Evolutionary conservation across 2,113 vertebrate genomes (phyloP).

Genomic region (Dromiciops gliroides): DNA sequence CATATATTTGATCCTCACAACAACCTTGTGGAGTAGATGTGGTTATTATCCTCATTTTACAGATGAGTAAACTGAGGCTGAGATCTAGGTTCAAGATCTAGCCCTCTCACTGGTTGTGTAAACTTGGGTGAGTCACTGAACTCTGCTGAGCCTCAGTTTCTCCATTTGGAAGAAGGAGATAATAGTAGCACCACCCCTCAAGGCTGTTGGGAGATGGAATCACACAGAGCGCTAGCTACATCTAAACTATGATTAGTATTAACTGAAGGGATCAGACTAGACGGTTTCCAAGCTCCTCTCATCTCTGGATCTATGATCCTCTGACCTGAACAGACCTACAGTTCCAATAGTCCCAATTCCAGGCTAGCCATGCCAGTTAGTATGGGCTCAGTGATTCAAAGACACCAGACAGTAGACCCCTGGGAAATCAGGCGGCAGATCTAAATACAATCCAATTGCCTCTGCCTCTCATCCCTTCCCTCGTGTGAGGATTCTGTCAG

Average conservation of each 20-base stretch:
- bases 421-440: background rate
- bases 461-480: background rate
- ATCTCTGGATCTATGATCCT: background rate
- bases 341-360: background rate
- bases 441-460: background rate
- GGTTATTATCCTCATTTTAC: background rate
- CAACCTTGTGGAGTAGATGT: background rate
- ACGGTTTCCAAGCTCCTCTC: background rate
- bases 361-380: background rate
- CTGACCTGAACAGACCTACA: background rate
- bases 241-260: background rate
- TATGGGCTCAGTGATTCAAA: background rate
- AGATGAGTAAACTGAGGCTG: background rate
- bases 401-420: background rate
- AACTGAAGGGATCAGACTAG: background rate
- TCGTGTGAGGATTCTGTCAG: background rate
- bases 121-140: background rate
- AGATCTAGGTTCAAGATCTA: background rate
- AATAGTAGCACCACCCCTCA: background rate
- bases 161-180: slow-evolving; percentile 14
- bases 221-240: background rate
- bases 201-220: background rate
- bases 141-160: slow-evolving; percentile 16
- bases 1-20: background rate
- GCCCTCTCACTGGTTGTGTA: background rate